Evolutionary conservation across 2,888 invertebrate species (phyloP).

Genomic region (Euplexia lucipara): DNA sequence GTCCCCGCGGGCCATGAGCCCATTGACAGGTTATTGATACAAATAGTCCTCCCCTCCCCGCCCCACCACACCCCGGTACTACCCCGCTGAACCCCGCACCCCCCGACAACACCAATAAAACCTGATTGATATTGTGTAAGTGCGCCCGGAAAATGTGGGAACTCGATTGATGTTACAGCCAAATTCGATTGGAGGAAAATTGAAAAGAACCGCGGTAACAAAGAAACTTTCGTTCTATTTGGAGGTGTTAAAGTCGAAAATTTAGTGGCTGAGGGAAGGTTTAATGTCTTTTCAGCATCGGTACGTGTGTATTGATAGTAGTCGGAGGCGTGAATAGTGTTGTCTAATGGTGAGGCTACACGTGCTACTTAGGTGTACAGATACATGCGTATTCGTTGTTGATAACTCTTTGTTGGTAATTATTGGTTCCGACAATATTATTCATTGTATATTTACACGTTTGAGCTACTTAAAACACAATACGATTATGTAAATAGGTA

Average conservation of each 20-base stretch:
- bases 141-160: constrained; percentile 91
- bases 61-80: constrained; percentile 67
- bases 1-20: constrained; percentile 85
- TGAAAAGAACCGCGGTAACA: constrained; percentile 83
- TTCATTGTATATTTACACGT: constrained; percentile 33
- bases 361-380: constrained; percentile 66
- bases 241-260: constrained; percentile 69
- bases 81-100: constrained; percentile 72
- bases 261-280: constrained; percentile 49
- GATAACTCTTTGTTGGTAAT: constrained; percentile 39
- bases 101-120: constrained; percentile 90
- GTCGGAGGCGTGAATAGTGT: constrained; percentile 88
- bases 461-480: constrained; percentile 37
- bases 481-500: constrained; percentile 13
- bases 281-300: constrained; percentile 72
- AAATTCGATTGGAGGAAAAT: constrained; percentile 91
- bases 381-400: constrained; percentile 33
- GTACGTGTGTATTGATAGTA: constrained; percentile 81
- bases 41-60: constrained; percentile 85
- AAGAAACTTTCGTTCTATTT: constrained; percentile 72
- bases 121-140: constrained; percentile 91
- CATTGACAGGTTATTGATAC: constrained; percentile 92
- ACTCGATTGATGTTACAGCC: constrained; percentile 90
- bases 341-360: constrained; percentile 80
- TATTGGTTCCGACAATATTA: constrained; percentile 43